These are phyloP conservation scores for Pituophis catenifer DNA, from an alignment of 2,113 vertebrate species.

Conservation along the genomic window DNA sequence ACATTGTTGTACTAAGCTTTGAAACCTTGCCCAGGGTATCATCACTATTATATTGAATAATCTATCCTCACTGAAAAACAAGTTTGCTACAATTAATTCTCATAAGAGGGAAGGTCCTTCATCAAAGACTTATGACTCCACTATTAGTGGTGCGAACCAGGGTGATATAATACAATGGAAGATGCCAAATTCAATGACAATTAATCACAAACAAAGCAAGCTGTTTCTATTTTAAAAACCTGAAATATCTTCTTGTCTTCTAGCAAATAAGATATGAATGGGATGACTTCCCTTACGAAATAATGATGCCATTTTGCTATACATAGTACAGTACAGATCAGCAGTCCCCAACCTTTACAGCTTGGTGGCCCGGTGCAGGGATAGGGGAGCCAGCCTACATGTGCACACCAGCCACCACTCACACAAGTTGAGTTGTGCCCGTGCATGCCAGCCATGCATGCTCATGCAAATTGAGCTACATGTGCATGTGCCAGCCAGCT, in stretches of 20 bases:
- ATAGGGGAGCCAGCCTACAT: too few species aligned
- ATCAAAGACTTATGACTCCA: background rate
- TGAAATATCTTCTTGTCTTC: background rate
- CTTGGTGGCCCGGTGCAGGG: too few species aligned
- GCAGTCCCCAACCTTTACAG: background rate
- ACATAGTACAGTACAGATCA: background rate
- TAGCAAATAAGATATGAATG: background rate
- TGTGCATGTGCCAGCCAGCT: too few species aligned
- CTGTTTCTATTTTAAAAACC: background rate
- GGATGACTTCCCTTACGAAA: background rate
- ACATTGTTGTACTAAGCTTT: background rate
- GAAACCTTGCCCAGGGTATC: background rate
- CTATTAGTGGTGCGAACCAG: background rate
- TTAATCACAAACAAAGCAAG: background rate
- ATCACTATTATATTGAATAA: background rate
- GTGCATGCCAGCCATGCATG: too few species aligned
- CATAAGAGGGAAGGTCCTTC: background rate
- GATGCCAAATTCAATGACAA: background rate
- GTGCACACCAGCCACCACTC: too few species aligned
- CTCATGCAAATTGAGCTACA: background rate
- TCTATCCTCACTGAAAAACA: background rate
- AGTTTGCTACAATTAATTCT: background rate
- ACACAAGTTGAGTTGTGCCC: too few species aligned
- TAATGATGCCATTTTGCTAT: background rate
- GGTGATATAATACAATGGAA: background rate